Conservation (phyloP, 2,888 invertebrate genomes). For the Epinotia brunnichana region DNA sequence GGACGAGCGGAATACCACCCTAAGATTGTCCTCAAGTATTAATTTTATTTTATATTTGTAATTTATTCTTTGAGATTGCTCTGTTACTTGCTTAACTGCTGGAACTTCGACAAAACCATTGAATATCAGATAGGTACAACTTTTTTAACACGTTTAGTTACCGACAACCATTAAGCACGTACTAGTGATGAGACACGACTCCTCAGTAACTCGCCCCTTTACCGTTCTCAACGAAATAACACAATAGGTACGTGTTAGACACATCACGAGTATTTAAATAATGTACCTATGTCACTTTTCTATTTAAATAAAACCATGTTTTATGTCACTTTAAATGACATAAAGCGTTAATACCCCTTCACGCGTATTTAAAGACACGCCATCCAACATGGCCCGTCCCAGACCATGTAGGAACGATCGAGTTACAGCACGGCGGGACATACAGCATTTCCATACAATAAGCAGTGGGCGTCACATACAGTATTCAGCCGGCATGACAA, state of each 20-base stretch:
- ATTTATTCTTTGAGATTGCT: no score
- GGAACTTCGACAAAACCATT: no score
- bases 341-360: slow-evolving; percentile 27
- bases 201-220: not conserved
- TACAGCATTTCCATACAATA: slow-evolving; percentile 76
- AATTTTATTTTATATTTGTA: no score
- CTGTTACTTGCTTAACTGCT: no score
- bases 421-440: slow-evolving; percentile 59
- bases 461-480: slow-evolving; percentile 64
- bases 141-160: not conserved
- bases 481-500: slow-evolving; percentile 52
- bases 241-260: not conserved
- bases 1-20: no score
- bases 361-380: slow-evolving; percentile 46
- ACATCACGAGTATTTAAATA: no score
- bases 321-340: slow-evolving; percentile 42
- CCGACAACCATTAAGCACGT: not conserved
- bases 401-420: slow-evolving; percentile 67
- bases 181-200: not conserved
- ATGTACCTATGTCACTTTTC: not conserved
- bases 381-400: slow-evolving; percentile 71
- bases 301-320: slow-evolving; percentile 17
- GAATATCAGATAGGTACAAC: not conserved
- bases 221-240: not conserved
- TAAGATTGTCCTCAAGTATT: no score